Conservation (phyloP, 2,797 vertebrate genomes). For the Huso huso region DNA sequence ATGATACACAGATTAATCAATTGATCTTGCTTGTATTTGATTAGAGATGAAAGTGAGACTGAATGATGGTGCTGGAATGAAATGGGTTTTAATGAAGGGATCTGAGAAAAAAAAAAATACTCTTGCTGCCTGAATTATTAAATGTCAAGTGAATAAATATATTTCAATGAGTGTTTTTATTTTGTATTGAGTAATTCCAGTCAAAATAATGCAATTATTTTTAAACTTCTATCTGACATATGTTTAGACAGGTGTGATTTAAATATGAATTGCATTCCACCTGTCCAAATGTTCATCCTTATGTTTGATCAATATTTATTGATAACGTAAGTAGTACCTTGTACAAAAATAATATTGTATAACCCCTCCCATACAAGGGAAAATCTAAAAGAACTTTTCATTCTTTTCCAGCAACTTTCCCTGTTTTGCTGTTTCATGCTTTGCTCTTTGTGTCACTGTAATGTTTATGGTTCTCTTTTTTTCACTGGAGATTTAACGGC, state of each 20-base stretch:
- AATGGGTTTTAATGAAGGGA: conserved; percentile 3
- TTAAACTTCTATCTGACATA: background rate
- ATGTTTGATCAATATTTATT: too few relatives aligned
- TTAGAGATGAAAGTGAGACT: conserved; percentile 1
- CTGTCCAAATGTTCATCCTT: too few relatives aligned
- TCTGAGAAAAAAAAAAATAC: background rate
- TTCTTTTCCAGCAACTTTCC: too few relatives aligned
- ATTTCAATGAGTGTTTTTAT: conserved; percentile 1
- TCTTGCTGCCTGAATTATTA: conserved; percentile 1
- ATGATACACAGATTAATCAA: conserved; percentile 2
- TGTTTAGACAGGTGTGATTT: background rate
- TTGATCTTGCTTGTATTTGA: conserved; percentile 4
- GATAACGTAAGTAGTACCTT: too few relatives aligned
- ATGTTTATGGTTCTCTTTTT: background rate
- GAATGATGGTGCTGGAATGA: background rate
- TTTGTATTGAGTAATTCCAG: background rate
- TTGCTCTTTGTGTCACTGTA: too few relatives aligned
- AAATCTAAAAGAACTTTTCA: too few relatives aligned
- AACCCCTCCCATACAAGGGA: too few relatives aligned
- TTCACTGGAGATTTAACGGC: too few relatives aligned
- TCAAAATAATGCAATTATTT: background rate
- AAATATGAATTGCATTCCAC: background rate
- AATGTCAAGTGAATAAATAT: conserved; percentile 13
- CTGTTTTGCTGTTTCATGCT: too few relatives aligned
- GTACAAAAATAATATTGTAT: too few relatives aligned